A percentile compares a stretch with the other conserved stretches of the same genome.
These are phyloP conservation scores for Trematomus loennbergii DNA, from an alignment of 2,113 vertebrate genomes.

Conservation along the genomic window DNA sequence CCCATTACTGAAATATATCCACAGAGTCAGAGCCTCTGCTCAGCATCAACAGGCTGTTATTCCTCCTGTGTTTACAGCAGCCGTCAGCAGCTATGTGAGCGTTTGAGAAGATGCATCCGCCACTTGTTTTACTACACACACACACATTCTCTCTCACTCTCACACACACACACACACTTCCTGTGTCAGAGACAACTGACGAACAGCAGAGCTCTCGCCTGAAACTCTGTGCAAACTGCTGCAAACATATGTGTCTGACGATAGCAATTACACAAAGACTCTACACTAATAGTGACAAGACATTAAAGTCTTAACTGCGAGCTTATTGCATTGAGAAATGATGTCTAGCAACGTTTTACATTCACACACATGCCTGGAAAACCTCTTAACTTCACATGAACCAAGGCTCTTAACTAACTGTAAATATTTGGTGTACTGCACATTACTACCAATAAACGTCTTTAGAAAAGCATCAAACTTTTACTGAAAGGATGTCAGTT, in stretches of 20 bases:
- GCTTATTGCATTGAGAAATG: background rate
- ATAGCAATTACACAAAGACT: background rate
- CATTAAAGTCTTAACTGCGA: background rate
- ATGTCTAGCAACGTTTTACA: background rate
- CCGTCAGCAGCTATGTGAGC: slow-evolving; percentile 20
- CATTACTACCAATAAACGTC: too few species aligned
- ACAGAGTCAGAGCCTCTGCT: slow-evolving; percentile 3
- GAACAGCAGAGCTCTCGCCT: slow-evolving; percentile 30
- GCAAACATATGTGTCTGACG: background rate
- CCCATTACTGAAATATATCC: background rate
- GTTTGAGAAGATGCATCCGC: slow-evolving; percentile 24
- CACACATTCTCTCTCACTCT: slow-evolving; percentile 4
- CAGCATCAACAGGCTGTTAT: slow-evolving; percentile 3
- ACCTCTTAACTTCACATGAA: background rate
- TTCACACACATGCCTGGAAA: background rate
- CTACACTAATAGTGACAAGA: background rate
- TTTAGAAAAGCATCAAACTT: too few species aligned
- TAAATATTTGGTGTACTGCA: too few species aligned
- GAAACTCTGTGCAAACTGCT: slow-evolving; percentile 14
- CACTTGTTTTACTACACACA: background rate
- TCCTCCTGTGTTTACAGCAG: slow-evolving; percentile 40
- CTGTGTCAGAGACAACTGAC: slow-evolving; percentile 32
- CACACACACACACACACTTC: slow-evolving; percentile 37
- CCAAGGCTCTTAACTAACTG: background rate
- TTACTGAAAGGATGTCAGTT: too few species aligned